Percentiles rank a stretch among this genome's conserved stretches.
phyloP scores from a whole-genome alignment of 2,113 vertebrate genomes.

The Aptenodytes patagonicus region DNA sequence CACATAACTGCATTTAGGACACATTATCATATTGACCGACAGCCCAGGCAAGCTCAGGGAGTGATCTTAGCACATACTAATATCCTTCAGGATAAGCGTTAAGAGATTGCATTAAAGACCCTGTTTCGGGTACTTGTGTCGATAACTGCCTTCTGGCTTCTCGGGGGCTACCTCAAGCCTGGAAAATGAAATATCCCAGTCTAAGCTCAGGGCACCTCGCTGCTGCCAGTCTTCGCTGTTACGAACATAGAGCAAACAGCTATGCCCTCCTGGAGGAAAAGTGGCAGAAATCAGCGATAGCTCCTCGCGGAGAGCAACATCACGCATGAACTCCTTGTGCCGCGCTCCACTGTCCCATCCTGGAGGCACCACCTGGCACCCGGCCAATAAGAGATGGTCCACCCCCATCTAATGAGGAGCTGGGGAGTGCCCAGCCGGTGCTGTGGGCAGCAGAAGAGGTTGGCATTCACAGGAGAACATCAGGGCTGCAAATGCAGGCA shows the following conservation, averaged over 20 bases:
- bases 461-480: background rate
- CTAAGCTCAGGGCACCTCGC: rapidly evolving
- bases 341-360: background rate
- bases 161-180: background rate
- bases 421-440: rapidly evolving
- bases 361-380: background rate
- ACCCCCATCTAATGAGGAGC: background rate
- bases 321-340: rapidly evolving
- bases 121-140: background rate
- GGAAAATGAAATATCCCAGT: background rate
- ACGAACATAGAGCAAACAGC: background rate
- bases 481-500: background rate
- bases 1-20: background rate
- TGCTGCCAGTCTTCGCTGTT: background rate
- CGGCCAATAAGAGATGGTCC: rapidly evolving
- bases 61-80: background rate
- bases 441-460: background rate
- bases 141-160: background rate
- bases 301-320: rapidly evolving
- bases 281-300: background rate
- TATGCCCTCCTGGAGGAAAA: background rate
- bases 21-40: background rate
- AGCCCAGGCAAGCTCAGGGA: background rate
- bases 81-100: background rate
- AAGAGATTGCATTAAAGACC: background rate